These are phyloP conservation scores for Gnatocerus cornutus DNA, from an alignment of 2,888 invertebrate species.

Conservation along the genomic window DNA sequence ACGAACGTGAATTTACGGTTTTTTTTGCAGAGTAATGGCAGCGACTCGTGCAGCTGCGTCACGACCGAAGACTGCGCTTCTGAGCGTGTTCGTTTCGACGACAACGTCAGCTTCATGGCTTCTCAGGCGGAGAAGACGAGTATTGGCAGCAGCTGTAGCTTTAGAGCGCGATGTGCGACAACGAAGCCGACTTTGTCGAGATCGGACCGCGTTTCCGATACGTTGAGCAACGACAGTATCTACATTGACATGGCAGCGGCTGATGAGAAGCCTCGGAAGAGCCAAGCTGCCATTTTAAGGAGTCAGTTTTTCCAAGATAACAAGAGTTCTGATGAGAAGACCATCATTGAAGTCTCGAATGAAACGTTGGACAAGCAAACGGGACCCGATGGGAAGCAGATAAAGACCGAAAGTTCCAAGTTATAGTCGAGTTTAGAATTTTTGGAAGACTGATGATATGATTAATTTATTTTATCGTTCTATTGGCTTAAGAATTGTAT, in stretches of 20 bases:
- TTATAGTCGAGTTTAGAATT: conserved; percentile 55
- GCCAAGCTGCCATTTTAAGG: conserved; percentile 72
- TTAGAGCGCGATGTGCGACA: conserved; percentile 63
- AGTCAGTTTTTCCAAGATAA: conserved; percentile 73
- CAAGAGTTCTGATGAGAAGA: conserved; percentile 66
- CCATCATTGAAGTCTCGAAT: conserved; percentile 68
- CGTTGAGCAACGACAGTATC: conserved; percentile 68
- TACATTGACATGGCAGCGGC: conserved; percentile 66
- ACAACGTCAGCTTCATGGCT: conserved; percentile 76
- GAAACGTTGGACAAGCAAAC: conserved; percentile 64
- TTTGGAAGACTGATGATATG: conserved; percentile 60
- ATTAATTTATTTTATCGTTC: conserved; percentile 53
- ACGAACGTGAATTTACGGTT: neutral
- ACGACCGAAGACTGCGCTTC: conserved; percentile 74
- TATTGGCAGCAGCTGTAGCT: conserved; percentile 70
- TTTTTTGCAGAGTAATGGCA: conserved; percentile 61
- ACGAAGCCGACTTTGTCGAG: conserved; percentile 54
- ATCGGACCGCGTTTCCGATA: conserved; percentile 61
- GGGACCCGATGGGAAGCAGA: conserved; percentile 31
- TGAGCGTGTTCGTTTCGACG: conserved; percentile 79
- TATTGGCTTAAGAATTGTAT: conserved; percentile 45
- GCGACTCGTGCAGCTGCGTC: conserved; percentile 70
- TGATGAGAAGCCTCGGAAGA: conserved; percentile 65
- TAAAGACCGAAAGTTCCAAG: conserved; percentile 57
- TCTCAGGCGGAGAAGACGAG: conserved; percentile 69